These are phyloP conservation scores for Poecilia latipinna DNA, from an alignment of 2,113 vertebrate genomes.

Conservation along the genomic window DNA sequence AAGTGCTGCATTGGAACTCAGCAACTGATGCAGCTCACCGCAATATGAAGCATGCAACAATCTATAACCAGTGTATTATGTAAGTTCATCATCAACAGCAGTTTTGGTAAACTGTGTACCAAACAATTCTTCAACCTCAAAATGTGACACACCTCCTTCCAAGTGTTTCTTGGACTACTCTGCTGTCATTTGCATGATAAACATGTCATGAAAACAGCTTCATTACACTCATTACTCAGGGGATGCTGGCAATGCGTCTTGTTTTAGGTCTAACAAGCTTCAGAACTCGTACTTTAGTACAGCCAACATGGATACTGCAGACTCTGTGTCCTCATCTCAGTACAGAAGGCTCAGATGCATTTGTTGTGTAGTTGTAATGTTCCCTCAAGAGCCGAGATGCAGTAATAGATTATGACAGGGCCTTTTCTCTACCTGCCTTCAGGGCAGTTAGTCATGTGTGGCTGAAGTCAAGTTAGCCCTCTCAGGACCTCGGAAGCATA, in stretches of 20 bases:
- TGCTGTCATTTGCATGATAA: constrained; percentile 40
- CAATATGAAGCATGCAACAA: constrained; percentile 17
- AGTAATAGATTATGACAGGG: constrained; percentile 79
- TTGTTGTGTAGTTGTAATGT: constrained; percentile 59
- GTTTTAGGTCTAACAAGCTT: constrained; percentile 53
- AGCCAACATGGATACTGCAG: constrained; percentile 39
- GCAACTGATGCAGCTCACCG: constrained; percentile 34
- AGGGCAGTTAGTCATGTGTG: constrained; percentile 74
- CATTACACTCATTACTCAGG: constrained; percentile 29
- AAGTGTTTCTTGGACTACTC: background rate
- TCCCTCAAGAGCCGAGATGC: constrained; percentile 63
- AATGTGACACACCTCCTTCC: constrained; percentile 38
- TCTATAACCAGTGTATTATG: background rate
- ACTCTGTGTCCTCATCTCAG: constrained; percentile 18
- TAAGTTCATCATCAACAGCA: constrained; percentile 3
- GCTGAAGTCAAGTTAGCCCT: constrained; percentile 68
- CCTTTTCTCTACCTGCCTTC: constrained; percentile 75
- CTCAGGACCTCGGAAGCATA: constrained; percentile 66
- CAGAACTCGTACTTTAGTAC: constrained; percentile 46
- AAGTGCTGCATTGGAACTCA: constrained; percentile 26
- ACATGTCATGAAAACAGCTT: constrained; percentile 19
- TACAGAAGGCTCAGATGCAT: constrained; percentile 45
- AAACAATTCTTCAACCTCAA: constrained; percentile 25
- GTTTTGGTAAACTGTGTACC: constrained; percentile 7
- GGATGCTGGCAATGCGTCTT: constrained; percentile 31